Percentiles rank a stretch among this genome's conserved stretches.
These are phyloP conservation scores for Drosophila chauvacae DNA, from an alignment of 1,140 invertebrate genomes.

Conservation along the genomic window DNA sequence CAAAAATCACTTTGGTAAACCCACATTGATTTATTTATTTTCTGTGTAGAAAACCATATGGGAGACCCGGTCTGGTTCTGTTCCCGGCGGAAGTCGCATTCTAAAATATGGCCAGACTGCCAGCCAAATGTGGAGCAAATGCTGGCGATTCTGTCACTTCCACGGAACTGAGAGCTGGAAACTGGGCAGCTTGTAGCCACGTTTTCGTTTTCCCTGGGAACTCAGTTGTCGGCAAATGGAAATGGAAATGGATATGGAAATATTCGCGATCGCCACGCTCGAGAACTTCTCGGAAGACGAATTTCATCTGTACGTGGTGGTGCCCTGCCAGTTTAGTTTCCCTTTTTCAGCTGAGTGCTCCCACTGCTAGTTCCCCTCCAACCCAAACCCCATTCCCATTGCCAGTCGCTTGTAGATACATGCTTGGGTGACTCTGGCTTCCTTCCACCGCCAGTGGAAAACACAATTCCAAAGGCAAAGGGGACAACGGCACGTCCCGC, in stretches of 20 bases:
- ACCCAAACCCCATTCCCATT: slow-evolving; percentile 11
- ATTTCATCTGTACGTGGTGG: slow-evolving; percentile 56
- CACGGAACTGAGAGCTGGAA: slow-evolving; percentile 47
- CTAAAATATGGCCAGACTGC: slow-evolving; percentile 14
- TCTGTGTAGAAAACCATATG: slow-evolving; percentile 15
- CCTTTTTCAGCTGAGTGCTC: slow-evolving; percentile 12
- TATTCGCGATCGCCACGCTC: slow-evolving; percentile 62
- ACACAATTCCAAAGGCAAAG: slow-evolving; percentile 53
- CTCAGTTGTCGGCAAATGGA: slow-evolving; percentile 64
- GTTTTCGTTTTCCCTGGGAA: slow-evolving; percentile 64
- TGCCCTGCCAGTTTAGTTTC: slow-evolving; percentile 42
- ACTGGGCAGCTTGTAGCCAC: slow-evolving; percentile 34
- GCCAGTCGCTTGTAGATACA: slow-evolving; percentile 49
- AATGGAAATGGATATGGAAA: slow-evolving; percentile 59
- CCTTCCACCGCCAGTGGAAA: slow-evolving; percentile 45
- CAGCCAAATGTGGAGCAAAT: slow-evolving; percentile 71
- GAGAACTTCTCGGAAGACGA: slow-evolving; percentile 65
- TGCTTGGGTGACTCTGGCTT: slow-evolving; percentile 63
- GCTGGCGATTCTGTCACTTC: slow-evolving; percentile 47
- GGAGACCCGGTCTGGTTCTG: not conserved
- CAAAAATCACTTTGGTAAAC: not conserved
- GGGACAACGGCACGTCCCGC: slow-evolving; percentile 57
- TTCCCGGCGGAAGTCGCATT: slow-evolving; percentile 60
- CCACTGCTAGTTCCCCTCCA: slow-evolving; percentile 9
- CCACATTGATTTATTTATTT: not conserved